phyloP scores from a whole-genome alignment of 2,888 invertebrate genomes.

The Labia minor region DNA sequence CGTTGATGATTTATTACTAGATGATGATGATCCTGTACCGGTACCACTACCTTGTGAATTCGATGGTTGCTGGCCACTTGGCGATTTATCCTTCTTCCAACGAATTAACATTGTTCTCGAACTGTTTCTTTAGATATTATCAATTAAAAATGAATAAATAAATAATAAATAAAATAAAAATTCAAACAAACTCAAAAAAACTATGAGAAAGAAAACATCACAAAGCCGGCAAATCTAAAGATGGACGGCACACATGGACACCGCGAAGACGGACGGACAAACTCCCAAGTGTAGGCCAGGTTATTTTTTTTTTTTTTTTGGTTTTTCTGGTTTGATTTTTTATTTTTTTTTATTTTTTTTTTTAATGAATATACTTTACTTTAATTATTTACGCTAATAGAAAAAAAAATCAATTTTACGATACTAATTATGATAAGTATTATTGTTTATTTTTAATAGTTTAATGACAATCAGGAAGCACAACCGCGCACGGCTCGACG shows the following conservation, averaged over 20 bases:
- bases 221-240: neutral
- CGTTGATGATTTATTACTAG: slow-evolving; percentile 27
- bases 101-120: slow-evolving; percentile 22
- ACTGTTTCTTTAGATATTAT: neutral
- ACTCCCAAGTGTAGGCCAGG: too few species aligned
- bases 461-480: too few species aligned
- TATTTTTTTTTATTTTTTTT: too few species aligned
- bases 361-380: neutral
- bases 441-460: neutral
- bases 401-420: too few species aligned
- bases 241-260: neutral
- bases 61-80: neutral
- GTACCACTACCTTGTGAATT: neutral
- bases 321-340: too few species aligned
- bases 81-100: slow-evolving; percentile 25
- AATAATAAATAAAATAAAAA: too few species aligned
- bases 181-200: too few species aligned
- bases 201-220: neutral
- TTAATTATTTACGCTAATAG: too few species aligned
- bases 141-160: too few species aligned
- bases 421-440: neutral
- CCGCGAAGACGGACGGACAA: neutral
- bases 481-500: neutral
- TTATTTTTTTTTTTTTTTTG: too few species aligned
- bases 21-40: slow-evolving; percentile 19